Percentiles rank a stretch among this genome's conserved stretches.
These are phyloP conservation scores for Drosophila buzzatii DNA, from an alignment of 2,888 invertebrate species.

Conservation along the genomic window DNA sequence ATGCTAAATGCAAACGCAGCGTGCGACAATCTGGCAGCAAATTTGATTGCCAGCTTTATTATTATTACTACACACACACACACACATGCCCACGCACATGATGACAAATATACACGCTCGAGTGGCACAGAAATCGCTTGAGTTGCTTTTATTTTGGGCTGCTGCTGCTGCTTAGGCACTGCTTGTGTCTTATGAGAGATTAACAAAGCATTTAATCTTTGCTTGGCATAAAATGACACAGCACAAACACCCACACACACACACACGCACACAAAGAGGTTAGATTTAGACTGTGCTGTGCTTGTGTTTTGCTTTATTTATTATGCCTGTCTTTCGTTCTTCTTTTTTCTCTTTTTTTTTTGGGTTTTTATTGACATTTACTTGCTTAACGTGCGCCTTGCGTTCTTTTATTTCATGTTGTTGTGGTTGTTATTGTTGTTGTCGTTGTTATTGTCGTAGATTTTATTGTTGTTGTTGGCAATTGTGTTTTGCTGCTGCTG, in stretches of 20 bases:
- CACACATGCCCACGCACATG: slow-evolving; percentile 13
- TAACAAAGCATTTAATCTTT: slow-evolving; percentile 76
- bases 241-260: slow-evolving; percentile 24
- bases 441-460: slow-evolving; percentile 38
- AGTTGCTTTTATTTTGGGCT: slow-evolving; percentile 53
- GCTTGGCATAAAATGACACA: slow-evolving; percentile 63
- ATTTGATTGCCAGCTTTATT: slow-evolving; percentile 60
- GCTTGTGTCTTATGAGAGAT: slow-evolving; percentile 58
- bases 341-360: slow-evolving; percentile 14
- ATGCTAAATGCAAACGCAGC: slow-evolving; percentile 48
- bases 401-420: slow-evolving; percentile 19
- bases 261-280: slow-evolving; percentile 12
- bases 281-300: slow-evolving; percentile 38
- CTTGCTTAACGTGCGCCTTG: slow-evolving; percentile 67
- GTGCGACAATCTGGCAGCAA: slow-evolving; percentile 49
- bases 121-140: slow-evolving; percentile 30
- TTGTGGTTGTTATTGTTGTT: slow-evolving; percentile 28
- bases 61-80: slow-evolving; percentile 41
- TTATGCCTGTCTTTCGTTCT: slow-evolving; percentile 25
- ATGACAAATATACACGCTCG: slow-evolving; percentile 14
- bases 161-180: slow-evolving; percentile 32
- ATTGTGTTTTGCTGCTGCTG: slow-evolving; percentile 38
- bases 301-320: slow-evolving; percentile 46
- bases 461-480: slow-evolving; percentile 41
- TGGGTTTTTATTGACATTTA: slow-evolving; percentile 71